These are phyloP conservation scores for Spatulosminthurus flaviceps DNA, from an alignment of 2,888 invertebrate species.

Conservation along the genomic window DNA sequence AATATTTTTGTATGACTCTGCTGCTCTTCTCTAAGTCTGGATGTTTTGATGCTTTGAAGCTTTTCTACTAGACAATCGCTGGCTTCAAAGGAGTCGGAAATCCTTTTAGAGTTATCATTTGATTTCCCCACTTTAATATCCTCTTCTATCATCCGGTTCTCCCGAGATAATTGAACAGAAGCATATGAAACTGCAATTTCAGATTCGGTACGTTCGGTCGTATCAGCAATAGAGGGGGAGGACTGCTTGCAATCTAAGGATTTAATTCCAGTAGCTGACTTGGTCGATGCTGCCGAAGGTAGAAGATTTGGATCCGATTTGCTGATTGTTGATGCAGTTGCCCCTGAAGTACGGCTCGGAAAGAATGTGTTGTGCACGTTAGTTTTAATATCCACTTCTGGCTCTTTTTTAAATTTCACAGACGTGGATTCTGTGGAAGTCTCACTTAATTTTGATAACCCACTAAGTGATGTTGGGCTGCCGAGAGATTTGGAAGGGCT, in stretches of 20 bases:
- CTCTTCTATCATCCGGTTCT: constrained; percentile 1
- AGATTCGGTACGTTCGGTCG: not conserved
- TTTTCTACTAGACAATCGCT: constrained; percentile 10
- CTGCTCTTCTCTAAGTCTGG: not conserved
- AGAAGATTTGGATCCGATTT: not conserved
- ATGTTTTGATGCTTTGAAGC: not conserved
- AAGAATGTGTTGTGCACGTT: not conserved
- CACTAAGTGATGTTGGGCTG: constrained; percentile 24
- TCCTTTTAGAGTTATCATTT: constrained; percentile 10
- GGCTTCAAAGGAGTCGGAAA: not conserved
- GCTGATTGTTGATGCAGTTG: not conserved
- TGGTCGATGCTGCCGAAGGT: not conserved
- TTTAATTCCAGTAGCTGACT: not conserved
- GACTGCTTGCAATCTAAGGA: not conserved
- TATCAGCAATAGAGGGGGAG: not conserved
- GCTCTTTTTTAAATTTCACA: not conserved
- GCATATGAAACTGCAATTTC: constrained; percentile 31
- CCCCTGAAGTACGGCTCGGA: constrained; percentile 6
- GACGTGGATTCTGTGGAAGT: not conserved
- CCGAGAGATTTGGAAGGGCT: constrained; percentile 45
- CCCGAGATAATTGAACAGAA: constrained; percentile 30
- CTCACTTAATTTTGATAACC: constrained; percentile 27
- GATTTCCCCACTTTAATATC: constrained; percentile 33
- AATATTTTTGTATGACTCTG: not conserved
- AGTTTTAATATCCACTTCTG: constrained; percentile 2